phyloP scores from a whole-genome alignment of 2,888 invertebrate genomes.

The Leuctra nigra region DNA sequence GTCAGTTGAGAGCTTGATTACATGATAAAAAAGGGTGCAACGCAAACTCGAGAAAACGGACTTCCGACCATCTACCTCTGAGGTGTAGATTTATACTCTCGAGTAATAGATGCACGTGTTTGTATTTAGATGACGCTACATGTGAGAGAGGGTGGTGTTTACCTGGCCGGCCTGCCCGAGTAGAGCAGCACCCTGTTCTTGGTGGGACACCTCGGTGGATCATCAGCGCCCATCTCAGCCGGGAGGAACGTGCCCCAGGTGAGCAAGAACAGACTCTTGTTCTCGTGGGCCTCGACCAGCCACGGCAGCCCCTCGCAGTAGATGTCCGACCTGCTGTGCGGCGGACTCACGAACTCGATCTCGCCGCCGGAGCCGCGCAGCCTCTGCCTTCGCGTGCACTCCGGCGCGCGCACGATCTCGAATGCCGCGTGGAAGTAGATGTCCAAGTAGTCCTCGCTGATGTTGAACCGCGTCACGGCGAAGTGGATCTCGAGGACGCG shows the following conservation, averaged over 20 bases:
- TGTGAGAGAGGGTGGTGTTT: too few species aligned
- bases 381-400: slow-evolving; percentile 58
- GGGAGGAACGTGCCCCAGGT: slow-evolving; percentile 76
- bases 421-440: slow-evolving; percentile 70
- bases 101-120: too few species aligned
- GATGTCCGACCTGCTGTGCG: slow-evolving; percentile 52
- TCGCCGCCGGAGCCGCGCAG: slow-evolving; percentile 46
- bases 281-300: slow-evolving; percentile 70
- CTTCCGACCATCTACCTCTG: too few species aligned
- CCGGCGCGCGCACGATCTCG: slow-evolving; percentile 56
- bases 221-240: slow-evolving; percentile 47
- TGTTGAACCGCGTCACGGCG: slow-evolving; percentile 62
- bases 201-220: slow-evolving; percentile 64
- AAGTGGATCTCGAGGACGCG: slow-evolving; percentile 69
- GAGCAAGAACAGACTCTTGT: slow-evolving; percentile 71
- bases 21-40: too few species aligned
- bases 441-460: slow-evolving; percentile 75
- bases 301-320: slow-evolving; percentile 71
- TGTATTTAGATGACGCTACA: background rate
- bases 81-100: too few species aligned
- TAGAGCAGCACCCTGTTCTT: slow-evolving; percentile 74
- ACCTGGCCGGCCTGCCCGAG: slow-evolving; percentile 55
- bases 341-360: slow-evolving; percentile 52
- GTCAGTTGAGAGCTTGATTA: too few species aligned
- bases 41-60: too few species aligned